These are phyloP conservation scores for Nesometra sesokonis DNA, from an alignment of 35 echinoderm and acorn worm species.

Conservation along the genomic window DNA sequence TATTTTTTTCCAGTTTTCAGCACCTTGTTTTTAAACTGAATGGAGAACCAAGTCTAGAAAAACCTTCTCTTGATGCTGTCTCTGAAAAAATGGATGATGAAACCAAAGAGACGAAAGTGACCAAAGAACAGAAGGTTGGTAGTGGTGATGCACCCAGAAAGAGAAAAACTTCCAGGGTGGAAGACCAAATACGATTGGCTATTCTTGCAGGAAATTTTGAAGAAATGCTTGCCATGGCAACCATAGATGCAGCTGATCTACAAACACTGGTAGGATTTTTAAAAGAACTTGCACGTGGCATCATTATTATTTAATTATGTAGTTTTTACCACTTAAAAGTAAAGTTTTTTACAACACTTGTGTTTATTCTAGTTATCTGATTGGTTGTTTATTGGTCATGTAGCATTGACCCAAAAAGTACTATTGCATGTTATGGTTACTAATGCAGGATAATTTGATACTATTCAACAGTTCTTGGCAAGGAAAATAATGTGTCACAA, in stretches of 20 bases:
- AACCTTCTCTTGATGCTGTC: neutral
- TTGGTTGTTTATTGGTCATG: too few species aligned
- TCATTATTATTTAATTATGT: too few species aligned
- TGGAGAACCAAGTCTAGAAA: neutral
- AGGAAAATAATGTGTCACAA: too few species aligned
- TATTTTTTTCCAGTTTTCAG: neutral
- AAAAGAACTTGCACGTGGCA: too few species aligned
- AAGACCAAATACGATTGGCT: conserved; percentile 53
- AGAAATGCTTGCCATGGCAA: conserved; percentile 80
- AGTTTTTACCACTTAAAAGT: too few species aligned
- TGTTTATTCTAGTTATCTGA: too few species aligned
- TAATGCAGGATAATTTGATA: too few species aligned
- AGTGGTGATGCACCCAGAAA: conserved; percentile 1
- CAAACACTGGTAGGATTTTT: conserved; percentile 55
- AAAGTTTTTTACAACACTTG: too few species aligned
- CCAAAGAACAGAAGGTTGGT: neutral
- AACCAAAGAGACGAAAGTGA: neutral
- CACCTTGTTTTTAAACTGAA: neutral
- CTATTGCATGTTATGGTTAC: too few species aligned
- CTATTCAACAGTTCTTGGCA: too few species aligned
- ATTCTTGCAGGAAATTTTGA: conserved; percentile 68
- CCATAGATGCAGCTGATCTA: conserved; percentile 58
- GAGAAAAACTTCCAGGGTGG: conserved; percentile 5
- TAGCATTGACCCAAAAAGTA: too few species aligned
- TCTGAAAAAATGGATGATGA: neutral